Base-by-base conservation (phyloP, 1,140 invertebrate species). In the Prorops nasuta region DNA sequence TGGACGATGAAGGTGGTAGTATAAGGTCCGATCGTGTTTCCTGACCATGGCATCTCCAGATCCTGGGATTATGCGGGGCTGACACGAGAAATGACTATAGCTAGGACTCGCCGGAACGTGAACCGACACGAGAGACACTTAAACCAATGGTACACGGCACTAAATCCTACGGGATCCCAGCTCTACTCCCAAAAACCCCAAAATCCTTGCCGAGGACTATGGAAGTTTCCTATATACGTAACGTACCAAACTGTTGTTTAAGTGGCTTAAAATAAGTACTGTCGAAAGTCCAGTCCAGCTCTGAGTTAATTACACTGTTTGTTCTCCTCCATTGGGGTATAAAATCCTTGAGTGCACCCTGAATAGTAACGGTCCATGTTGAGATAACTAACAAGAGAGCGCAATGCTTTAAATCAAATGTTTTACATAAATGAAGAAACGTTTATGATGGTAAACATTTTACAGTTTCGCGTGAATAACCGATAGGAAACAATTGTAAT, bases 41-140 rank as follows among this genome's bases (percentile, higher is more conserved):
- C 66, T 66, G 63, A 63, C 67, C 59, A 53, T 63, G 54, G 60
- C 61, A 66, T 60, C 57, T 66, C 63, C 47, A 67, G 65, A 71
- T 72, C 71, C 63, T 51, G 35, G 68, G 69, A 69, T 73, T 72
- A 73, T 64, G 59, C 63, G 52, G 59, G 45, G 54, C 60, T 69
- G 63, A 71, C 69, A 69, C 60, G 65, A 61, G 62, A 69, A 57
- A 52, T 63, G 65, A 71, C 67, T 71, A 60, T 61, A 61, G 49
- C 10, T 28, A 44, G 42, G 45, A 32, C 32, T 17, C 54, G 20
- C 34, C 38, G 44, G 44, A 54, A 62, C 54, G 58, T 49, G 54
- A 49, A 51, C 44, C 42, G 54, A 58, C 51, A 48, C 48, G 54
- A 48, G 44, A 48, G 56, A 54, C 51, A 62, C 60, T 61, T 53